Evolutionary conservation across 2,113 vertebrate genomes (phyloP).

Genomic region (Echinops telfairi): DNA sequence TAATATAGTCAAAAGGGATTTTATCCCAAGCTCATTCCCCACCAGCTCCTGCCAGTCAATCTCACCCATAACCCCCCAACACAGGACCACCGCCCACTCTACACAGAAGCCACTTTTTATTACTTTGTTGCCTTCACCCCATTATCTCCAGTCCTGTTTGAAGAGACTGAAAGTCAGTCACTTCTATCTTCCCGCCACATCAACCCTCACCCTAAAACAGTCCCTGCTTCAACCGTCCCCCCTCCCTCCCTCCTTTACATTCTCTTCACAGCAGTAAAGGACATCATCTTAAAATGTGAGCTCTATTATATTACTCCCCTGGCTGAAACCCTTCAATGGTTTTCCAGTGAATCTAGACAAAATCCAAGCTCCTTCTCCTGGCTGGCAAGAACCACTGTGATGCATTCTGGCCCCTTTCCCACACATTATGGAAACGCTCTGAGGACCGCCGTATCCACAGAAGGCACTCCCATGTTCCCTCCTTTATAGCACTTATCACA

Average conservation of each 20-base stretch:
- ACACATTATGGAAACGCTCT: background rate
- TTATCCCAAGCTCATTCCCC: no score
- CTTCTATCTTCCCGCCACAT: background rate
- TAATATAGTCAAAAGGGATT: background rate
- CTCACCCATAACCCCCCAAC: no score
- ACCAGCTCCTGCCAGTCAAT: no score
- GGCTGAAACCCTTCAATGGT: background rate
- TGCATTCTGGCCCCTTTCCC: background rate
- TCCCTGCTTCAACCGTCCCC: background rate
- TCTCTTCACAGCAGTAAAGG: conserved; percentile 12
- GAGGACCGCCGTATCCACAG: background rate
- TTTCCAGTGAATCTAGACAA: conserved; percentile 3
- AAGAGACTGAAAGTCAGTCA: background rate
- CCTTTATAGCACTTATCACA: background rate
- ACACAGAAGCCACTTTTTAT: no score
- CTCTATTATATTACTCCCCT: background rate
- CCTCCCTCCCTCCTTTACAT: background rate
- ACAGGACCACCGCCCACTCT: no score
- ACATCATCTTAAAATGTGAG: conserved; percentile 21
- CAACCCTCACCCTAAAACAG: background rate
- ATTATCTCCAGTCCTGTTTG: no score
- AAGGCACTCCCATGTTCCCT: background rate
- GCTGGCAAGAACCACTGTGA: background rate
- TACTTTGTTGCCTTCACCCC: no score
- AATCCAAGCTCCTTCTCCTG: background rate